Evolutionary conservation across 1,140 invertebrate species (phyloP).

Genomic region (Anadara kagoshimensis): DNA sequence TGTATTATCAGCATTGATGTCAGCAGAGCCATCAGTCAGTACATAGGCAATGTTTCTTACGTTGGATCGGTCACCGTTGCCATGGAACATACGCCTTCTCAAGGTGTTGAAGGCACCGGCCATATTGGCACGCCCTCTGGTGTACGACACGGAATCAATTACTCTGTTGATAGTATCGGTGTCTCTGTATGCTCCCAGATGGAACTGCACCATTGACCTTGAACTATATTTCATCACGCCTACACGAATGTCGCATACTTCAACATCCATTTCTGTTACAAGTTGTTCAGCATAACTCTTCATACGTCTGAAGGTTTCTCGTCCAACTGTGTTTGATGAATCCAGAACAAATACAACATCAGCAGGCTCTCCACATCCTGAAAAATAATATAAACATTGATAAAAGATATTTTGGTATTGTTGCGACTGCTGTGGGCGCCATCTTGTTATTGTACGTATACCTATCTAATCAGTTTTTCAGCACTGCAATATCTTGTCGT

Average conservation of each 20-base stretch:
- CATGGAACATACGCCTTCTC: slow-evolving; percentile 59
- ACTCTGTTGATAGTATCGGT: slow-evolving; percentile 51
- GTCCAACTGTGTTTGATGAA: slow-evolving; percentile 64
- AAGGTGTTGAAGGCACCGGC: slow-evolving; percentile 59
- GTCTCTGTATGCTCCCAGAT: slow-evolving; percentile 28
- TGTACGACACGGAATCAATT: slow-evolving; percentile 58
- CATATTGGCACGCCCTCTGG: slow-evolving; percentile 61
- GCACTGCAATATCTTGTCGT: no score
- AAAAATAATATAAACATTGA: background rate
- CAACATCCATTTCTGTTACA: slow-evolving; percentile 58
- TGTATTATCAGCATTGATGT: slow-evolving; percentile 54
- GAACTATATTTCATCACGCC: slow-evolving; percentile 69
- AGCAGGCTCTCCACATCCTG: slow-evolving; percentile 62
- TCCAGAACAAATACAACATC: slow-evolving; percentile 71
- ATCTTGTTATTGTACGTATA: no score
- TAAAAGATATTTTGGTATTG: no score
- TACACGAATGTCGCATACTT: slow-evolving; percentile 61
- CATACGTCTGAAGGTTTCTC: slow-evolving; percentile 56
- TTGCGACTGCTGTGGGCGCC: no score
- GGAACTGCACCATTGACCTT: slow-evolving; percentile 63
- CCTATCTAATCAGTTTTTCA: no score
- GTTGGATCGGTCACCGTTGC: slow-evolving; percentile 52
- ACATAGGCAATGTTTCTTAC: slow-evolving; percentile 65
- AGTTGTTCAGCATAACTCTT: slow-evolving; percentile 63
- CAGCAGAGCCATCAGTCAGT: slow-evolving; percentile 60